phyloP scores from a whole-genome alignment of 2,113 vertebrate species.

The Cynopterus brachyotis region DNA sequence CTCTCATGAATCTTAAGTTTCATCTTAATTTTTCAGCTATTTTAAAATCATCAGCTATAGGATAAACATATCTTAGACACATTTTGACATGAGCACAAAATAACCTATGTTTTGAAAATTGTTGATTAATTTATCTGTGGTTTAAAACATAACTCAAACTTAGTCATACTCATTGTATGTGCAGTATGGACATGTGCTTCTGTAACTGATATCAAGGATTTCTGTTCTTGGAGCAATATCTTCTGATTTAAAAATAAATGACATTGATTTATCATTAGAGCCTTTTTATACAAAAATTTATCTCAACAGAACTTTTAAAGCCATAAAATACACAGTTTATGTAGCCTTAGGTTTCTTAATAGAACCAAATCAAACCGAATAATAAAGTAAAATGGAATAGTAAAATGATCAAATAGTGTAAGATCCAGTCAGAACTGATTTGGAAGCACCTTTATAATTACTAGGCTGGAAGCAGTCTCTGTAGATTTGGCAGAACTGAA shows the following conservation, averaged over 20 bases:
- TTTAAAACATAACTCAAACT: background rate
- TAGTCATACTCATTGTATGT: background rate
- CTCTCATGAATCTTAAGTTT: background rate
- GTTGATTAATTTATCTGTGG: background rate
- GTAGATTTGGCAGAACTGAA: conserved; percentile 76
- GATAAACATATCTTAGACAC: background rate
- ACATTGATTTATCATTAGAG: conserved; percentile 81
- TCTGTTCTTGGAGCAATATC: conserved; percentile 25
- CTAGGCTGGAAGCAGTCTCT: conserved; percentile 79
- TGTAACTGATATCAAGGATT: background rate
- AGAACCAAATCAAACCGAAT: conserved; percentile 86
- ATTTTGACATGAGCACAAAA: background rate
- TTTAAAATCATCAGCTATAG: background rate
- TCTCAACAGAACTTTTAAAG: conserved; percentile 84
- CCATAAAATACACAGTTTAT: conserved; percentile 82
- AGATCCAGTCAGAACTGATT: conserved; percentile 80
- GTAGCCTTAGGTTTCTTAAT: conserved; percentile 83
- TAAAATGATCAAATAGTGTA: conserved; percentile 78
- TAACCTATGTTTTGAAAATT: background rate
- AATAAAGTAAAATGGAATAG: conserved; percentile 84
- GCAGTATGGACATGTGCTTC: too few species aligned
- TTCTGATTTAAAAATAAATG: conserved; percentile 80
- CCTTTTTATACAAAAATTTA: conserved; percentile 77
- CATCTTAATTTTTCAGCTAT: background rate
- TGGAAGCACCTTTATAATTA: conserved; percentile 83